Base-by-base conservation (phyloP, 2,797 vertebrate genomes). In the Rhabdophis nuchalis region DNA sequence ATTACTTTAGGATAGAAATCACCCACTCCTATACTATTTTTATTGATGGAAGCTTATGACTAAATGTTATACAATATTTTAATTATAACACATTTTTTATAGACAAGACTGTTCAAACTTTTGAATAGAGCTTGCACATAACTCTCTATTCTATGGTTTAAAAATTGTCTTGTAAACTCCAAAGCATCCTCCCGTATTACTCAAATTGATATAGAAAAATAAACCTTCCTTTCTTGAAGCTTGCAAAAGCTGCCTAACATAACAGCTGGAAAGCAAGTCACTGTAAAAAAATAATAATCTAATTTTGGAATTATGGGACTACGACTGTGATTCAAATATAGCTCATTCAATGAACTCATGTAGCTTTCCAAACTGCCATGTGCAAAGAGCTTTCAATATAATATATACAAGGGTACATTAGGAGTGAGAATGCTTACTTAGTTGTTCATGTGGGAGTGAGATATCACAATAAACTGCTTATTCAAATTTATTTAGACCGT, bases 361-460 rank as follows among this genome's bases (percentile, higher is more conserved):
- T 64, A n/a, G 50, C 7, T 10, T 0, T 68, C 72, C 54, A 36
- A n/a, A 64, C 61, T 16, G 50, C 16, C 82, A 93, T 89, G 0
- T 16, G 0, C 41, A 91, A 64, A 32, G 1, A 0, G 2, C 1
- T 88, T 41, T 32, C 89, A 90, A 27, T n/a, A 50, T 4, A 90
- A 32, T 58, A 86, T 5, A 54, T 9, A 54, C 88, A 64, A 89
- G 94, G 93, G 88, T 53, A 13, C 18, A 91, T 92, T 56, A 18
- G 50, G 32, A 7, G 1, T 46, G 88, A 46, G 92, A 92, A 93
- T 58, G 0, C 54, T 89, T 85, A 92, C 90, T 60, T 1, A 92
- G n/a, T 54, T 14, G 50, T 32, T 91, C 90, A 88, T 90, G 89
- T 77, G 86, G 23, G 85, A 54, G 54, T 77, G 25, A 64, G 68